phyloP scores from a whole-genome alignment of 2,888 invertebrate genomes.

The Brachyptera risi region DNA sequence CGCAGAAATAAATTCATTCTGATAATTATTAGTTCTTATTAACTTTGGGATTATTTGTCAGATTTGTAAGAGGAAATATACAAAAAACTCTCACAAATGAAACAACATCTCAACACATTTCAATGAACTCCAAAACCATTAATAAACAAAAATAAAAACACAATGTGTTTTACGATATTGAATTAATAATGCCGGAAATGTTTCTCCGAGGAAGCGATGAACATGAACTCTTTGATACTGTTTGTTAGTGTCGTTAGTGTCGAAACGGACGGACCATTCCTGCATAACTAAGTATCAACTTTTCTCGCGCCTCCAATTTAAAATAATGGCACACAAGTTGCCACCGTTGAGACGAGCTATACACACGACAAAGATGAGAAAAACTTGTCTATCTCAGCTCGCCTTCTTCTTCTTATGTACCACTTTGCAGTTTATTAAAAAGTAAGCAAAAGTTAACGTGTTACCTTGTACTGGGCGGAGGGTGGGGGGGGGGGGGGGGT shows the following conservation, averaged over 20 bases:
- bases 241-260: neutral
- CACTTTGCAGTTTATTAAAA: constrained; percentile 35
- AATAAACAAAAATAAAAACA: too few relatives aligned
- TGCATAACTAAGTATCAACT: constrained; percentile 18
- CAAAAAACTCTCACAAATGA: too few relatives aligned
- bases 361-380: neutral
- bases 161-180: too few relatives aligned
- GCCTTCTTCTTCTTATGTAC: constrained; percentile 20
- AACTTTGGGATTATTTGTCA: too few relatives aligned
- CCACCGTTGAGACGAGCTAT: neutral
- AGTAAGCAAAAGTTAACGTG: constrained; percentile 34
- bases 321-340: constrained; percentile 16
- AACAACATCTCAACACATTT: too few relatives aligned
- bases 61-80: too few relatives aligned
- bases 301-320: constrained; percentile 20
- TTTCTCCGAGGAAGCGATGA: too few relatives aligned
- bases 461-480: constrained; percentile 28
- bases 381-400: constrained; percentile 14
- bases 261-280: constrained; percentile 2
- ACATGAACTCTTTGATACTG: too few relatives aligned
- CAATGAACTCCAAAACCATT: too few relatives aligned
- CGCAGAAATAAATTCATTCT: too few relatives aligned
- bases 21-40: too few relatives aligned
- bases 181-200: too few relatives aligned
- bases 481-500: neutral